phyloP scores from a whole-genome alignment of 1,140 invertebrate species.

The honey bee (Apis mellifera) region DNA sequence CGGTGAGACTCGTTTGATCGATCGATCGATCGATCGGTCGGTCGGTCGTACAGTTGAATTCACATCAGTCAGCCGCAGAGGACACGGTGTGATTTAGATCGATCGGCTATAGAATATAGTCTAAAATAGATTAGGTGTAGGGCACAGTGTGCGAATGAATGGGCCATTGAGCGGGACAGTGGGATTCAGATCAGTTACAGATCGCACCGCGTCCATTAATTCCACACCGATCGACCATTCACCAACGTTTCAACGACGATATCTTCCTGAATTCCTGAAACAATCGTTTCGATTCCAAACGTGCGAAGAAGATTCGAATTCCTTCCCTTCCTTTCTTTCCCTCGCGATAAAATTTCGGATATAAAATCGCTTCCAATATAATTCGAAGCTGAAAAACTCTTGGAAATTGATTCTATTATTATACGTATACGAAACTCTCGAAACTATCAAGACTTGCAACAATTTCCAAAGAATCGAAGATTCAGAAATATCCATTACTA shows the following conservation, averaged over 20 bases:
- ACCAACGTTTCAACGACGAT: neutral
- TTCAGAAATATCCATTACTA: too few relatives aligned
- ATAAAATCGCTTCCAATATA: too few relatives aligned
- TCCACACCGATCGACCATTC: neutral
- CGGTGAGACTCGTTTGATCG: neutral
- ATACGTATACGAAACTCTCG: too few relatives aligned
- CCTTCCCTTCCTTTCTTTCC: neutral
- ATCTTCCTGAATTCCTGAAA: neutral
- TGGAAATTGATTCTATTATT: too few relatives aligned
- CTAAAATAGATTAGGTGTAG: conserved; percentile 27
- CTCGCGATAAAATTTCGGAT: too few relatives aligned
- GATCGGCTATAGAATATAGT: conserved; percentile 14
- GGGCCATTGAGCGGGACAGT: neutral
- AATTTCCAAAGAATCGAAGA: too few relatives aligned
- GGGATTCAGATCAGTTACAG: conserved; percentile 28
- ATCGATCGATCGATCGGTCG: conserved; percentile 7
- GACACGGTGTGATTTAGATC: conserved; percentile 22
- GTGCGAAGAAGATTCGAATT: neutral
- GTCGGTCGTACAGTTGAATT: neutral
- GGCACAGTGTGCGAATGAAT: conserved; percentile 13
- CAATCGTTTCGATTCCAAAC: neutral
- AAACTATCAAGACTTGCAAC: too few relatives aligned
- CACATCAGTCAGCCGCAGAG: conserved; percentile 18
- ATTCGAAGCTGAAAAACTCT: too few relatives aligned
- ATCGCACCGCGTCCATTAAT: neutral